Percentiles rank a stretch among this genome's conserved stretches.
phyloP scores from a whole-genome alignment of 2,113 vertebrate species.

The Nyctereutes procyonoides region DNA sequence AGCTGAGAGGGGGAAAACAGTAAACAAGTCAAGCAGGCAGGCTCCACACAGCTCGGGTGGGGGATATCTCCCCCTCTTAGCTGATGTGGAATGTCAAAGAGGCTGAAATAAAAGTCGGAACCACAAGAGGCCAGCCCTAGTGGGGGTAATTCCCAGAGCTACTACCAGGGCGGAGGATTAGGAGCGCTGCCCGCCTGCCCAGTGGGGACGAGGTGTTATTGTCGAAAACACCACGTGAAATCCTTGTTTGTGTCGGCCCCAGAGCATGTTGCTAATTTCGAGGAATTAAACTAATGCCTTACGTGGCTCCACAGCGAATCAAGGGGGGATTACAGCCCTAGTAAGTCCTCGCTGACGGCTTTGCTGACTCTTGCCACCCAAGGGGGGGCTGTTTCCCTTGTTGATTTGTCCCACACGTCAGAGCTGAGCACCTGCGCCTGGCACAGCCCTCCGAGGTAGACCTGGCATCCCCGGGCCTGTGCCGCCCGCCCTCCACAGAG shows the following conservation, averaged over 20 bases:
- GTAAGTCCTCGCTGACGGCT: constrained; percentile 76
- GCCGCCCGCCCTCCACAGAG: not conserved
- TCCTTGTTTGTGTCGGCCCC: constrained; percentile 77
- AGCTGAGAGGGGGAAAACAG: not conserved
- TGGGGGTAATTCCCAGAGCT: not conserved
- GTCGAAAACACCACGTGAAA: constrained; percentile 68
- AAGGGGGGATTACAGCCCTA: constrained; percentile 83
- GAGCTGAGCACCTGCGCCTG: not conserved
- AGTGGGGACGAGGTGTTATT: not conserved
- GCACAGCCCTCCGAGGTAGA: rapidly evolving
- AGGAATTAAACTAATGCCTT: constrained; percentile 87
- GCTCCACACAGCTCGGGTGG: not conserved
- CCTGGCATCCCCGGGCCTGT: not conserved
- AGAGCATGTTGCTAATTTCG: constrained; percentile 76
- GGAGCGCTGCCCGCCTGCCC: not conserved
- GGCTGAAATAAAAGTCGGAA: constrained; percentile 31
- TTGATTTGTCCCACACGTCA: not conserved
- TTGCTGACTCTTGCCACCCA: constrained; percentile 9
- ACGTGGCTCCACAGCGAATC: constrained; percentile 80
- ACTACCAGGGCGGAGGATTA: constrained; percentile 63
- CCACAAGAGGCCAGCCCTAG: constrained; percentile 13
- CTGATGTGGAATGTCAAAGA: constrained; percentile 71
- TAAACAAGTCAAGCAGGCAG: constrained; percentile 32
- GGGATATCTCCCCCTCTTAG: constrained; percentile 41
- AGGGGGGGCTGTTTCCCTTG: not conserved